phyloP scores from a whole-genome alignment of 2,797 vertebrate species.

The Nyctibius grandis region DNA sequence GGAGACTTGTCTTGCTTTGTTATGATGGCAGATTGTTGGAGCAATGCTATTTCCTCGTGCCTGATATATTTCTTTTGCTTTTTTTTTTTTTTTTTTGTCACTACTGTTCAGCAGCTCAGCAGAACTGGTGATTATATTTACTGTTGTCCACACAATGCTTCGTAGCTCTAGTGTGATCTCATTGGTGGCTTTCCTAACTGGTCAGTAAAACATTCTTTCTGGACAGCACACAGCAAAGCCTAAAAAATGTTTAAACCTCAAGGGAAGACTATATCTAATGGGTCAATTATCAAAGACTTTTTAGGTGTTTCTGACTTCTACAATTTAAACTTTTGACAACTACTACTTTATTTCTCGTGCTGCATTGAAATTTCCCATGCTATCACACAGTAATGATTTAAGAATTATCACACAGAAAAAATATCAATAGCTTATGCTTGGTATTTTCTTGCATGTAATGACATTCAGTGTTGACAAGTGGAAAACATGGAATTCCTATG shows the following conservation, averaged over 20 bases:
- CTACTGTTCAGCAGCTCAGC: neutral
- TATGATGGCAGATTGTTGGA: neutral
- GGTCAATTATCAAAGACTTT: neutral
- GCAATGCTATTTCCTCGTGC: neutral
- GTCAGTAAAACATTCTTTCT: neutral
- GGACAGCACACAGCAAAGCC: neutral
- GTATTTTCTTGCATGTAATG: neutral
- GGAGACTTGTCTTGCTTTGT: neutral
- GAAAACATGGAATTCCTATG: neutral
- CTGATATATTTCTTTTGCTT: neutral
- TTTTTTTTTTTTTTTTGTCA: neutral
- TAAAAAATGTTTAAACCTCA: neutral
- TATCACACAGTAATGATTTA: neutral
- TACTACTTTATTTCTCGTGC: neutral
- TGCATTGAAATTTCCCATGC: neutral
- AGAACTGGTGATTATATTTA: neutral
- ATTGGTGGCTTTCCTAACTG: neutral
- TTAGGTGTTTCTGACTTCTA: neutral
- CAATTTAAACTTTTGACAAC: neutral
- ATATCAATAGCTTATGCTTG: neutral
- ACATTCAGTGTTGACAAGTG: neutral
- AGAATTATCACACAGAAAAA: neutral
- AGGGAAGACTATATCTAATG: neutral
- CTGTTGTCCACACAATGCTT: neutral
- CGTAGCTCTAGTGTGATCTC: neutral